phyloP scores from a whole-genome alignment of 2,888 invertebrate genomes.

The Chromoteleia sp. region DNA sequence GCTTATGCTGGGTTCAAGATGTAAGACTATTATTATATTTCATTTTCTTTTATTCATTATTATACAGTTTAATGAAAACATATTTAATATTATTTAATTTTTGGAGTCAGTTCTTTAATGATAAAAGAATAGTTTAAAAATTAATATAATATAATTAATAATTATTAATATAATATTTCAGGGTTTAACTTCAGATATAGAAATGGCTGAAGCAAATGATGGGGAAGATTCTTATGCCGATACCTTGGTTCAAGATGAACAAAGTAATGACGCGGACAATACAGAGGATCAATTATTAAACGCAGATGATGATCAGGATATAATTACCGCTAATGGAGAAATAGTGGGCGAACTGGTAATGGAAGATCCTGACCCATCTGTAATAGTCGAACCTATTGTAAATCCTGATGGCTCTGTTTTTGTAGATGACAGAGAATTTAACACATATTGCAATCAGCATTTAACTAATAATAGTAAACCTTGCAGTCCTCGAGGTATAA shows the following conservation, averaged over 20 bases:
- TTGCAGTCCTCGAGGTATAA: constrained; percentile 31
- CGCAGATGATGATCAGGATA: constrained; percentile 75
- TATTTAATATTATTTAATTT: too few relatives aligned
- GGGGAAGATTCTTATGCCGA: constrained; percentile 80
- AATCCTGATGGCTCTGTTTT: constrained; percentile 82
- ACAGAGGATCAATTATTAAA: constrained; percentile 77
- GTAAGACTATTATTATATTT: constrained; percentile 70
- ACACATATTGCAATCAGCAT: constrained; percentile 79
- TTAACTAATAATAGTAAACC: constrained; percentile 72
- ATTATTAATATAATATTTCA: constrained; percentile 57
- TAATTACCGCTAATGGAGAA: constrained; percentile 79
- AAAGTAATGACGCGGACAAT: constrained; percentile 77
- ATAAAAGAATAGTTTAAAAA: background rate
- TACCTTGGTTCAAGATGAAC: constrained; percentile 79
- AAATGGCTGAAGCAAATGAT: constrained; percentile 79
- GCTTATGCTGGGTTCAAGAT: constrained; percentile 80
- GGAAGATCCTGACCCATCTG: constrained; percentile 82
- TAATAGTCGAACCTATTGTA: constrained; percentile 82
- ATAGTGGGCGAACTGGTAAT: constrained; percentile 82
- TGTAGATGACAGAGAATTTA: constrained; percentile 81
- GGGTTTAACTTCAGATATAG: constrained; percentile 78
- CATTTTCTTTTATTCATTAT: too few relatives aligned
- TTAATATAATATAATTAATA: background rate
- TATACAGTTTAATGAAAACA: too few relatives aligned
- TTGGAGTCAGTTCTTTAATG: too few relatives aligned